Evolutionary conservation across 2,113 vertebrate genomes (phyloP).

Genomic region (Miniopterus natalensis): DNA sequence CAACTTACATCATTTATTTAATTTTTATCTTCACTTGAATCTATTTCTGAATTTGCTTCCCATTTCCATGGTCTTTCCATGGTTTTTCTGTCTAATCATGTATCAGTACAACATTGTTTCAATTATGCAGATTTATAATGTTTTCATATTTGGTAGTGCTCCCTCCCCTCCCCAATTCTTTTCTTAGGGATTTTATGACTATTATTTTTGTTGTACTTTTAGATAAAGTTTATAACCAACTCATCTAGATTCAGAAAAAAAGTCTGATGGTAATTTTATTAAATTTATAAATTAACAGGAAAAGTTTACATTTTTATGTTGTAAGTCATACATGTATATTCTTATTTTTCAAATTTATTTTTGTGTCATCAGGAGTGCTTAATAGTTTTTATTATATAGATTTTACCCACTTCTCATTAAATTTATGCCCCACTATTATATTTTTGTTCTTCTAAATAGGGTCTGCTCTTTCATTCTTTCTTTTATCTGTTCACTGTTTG

Average conservation of each 20-base stretch:
- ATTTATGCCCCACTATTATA: not conserved
- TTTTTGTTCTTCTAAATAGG: not conserved
- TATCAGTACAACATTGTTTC: not conserved
- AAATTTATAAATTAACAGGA: not conserved
- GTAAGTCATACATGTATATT: not conserved
- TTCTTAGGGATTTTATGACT: not conserved
- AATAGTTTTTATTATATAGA: not conserved
- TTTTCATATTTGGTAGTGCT: not conserved
- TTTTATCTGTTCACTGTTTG: not conserved
- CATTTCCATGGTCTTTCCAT: not conserved
- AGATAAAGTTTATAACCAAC: not conserved
- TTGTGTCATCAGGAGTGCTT: not conserved
- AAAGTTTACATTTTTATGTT: not conserved
- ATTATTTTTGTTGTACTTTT: not conserved
- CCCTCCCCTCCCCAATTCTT: not conserved
- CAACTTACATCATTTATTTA: not conserved
- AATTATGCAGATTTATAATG: not conserved
- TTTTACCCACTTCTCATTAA: not conserved
- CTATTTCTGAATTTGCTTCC: not conserved
- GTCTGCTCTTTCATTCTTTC: not conserved
- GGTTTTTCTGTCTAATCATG: not conserved
- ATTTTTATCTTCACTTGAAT: not conserved
- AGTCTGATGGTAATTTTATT: not conserved
- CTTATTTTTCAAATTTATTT: constrained; percentile 35
- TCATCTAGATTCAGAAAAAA: not conserved